Percentiles rank a stretch among this genome's conserved stretches.
phyloP scores from a whole-genome alignment of 2,113 vertebrate genomes.

The Paradisaea rubra region DNA sequence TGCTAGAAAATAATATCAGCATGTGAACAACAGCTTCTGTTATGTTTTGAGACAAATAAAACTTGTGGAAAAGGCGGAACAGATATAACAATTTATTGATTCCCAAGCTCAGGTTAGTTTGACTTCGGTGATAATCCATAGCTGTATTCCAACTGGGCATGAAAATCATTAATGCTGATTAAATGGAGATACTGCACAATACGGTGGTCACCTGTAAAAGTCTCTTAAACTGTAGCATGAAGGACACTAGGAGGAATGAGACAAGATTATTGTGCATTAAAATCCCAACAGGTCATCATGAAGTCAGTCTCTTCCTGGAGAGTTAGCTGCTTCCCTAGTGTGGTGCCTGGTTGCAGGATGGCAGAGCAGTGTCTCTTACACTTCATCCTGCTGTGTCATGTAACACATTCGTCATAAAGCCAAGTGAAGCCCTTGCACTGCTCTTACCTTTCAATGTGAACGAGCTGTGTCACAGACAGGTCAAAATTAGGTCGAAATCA shows the following conservation, averaged over 20 bases:
- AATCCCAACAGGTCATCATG: background rate
- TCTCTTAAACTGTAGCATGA: background rate
- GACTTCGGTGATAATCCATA: background rate
- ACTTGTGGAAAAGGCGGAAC: background rate
- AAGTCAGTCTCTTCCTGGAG: background rate
- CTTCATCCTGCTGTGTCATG: background rate
- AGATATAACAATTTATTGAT: background rate
- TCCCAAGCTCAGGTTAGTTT: background rate
- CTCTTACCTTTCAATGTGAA: background rate
- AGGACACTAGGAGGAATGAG: background rate
- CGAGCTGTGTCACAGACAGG: background rate
- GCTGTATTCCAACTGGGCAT: background rate
- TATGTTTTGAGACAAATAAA: background rate
- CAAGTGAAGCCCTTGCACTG: background rate
- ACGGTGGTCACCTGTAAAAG: background rate
- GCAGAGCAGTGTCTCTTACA: background rate
- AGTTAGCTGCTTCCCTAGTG: background rate
- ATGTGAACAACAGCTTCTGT: background rate
- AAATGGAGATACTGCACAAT: background rate
- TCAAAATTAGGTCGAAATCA: background rate
- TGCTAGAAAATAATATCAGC: background rate
- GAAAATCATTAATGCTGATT: background rate
- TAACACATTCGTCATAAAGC: background rate
- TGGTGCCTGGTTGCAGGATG: background rate
- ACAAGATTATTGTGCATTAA: background rate